These are phyloP conservation scores for Peromyscus nudipes DNA, from an alignment of 2,797 vertebrate genomes.

Conservation along the genomic window DNA sequence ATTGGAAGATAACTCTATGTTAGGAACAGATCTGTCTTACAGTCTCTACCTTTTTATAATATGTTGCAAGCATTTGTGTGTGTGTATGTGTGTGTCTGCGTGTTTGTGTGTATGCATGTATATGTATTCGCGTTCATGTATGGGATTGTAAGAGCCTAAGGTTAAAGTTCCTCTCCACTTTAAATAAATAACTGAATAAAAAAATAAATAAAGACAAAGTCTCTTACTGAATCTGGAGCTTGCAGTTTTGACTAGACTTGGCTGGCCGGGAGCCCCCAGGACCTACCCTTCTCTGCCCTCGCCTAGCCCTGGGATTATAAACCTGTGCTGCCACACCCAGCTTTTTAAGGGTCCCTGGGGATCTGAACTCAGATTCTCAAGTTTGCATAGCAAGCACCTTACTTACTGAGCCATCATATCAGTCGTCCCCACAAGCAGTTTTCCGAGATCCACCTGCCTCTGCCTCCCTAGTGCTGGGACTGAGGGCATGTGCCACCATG, in stretches of 20 bases:
- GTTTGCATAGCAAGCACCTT: background rate
- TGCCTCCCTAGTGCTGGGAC: background rate
- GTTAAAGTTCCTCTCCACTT: background rate
- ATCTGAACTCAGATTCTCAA: background rate
- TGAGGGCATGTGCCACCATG: background rate
- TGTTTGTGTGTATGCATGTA: background rate
- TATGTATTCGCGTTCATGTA: background rate
- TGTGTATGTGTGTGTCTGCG: background rate
- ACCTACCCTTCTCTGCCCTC: background rate
- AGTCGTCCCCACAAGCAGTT: background rate
- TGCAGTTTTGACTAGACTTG: background rate
- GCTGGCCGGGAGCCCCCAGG: background rate
- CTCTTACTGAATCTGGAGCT: background rate
- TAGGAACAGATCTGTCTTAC: constrained; percentile 11
- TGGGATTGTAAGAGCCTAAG: background rate
- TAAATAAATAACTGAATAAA: too few species aligned
- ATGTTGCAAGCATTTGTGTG: background rate
- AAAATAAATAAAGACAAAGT: background rate
- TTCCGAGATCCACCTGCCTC: background rate
- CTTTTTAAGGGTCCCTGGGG: background rate
- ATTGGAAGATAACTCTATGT: background rate
- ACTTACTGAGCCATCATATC: background rate
- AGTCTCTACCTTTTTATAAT: constrained; percentile 27
- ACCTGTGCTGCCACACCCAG: background rate
- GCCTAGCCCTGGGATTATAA: background rate